Base-by-base conservation (phyloP, 2,888 invertebrate genomes). In the Drepanosiphum platanoidis region DNA sequence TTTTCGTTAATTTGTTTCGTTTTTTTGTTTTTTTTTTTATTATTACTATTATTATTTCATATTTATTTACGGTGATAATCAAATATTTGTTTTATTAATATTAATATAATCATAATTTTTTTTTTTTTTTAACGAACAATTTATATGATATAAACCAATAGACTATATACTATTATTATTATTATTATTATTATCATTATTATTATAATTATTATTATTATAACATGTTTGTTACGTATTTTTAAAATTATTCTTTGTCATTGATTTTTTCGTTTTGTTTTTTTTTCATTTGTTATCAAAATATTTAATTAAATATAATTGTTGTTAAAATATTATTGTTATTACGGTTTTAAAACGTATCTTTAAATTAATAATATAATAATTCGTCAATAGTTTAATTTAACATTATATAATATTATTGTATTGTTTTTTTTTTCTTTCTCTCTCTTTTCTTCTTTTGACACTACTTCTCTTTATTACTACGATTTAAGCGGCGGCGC, bases 271-370 rank as follows among this genome's bases (percentile, higher is more conserved):
- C 80, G 74, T 83, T 83, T 80, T 34, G 34, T 72, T 84, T 71
- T 84, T 75, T 84, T 84, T 83, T 83, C 52, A 77, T 84, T 84
- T 84, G 84, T 84, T 84, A 84, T 77, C 84, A 75, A 84, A 84
- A 75, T 84, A 84, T 84, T 84, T 77, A 84, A 84, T 77, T 84
- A 77, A 84, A 34, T 84, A 77, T 84, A 84, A 84, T 84, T 84
- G 77, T 84, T 84, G 84, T 84, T 84, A 77, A 77, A 70, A 46
- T 84, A 84, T 74, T 83, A 81, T 84, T 84, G 84, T 84, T 84
- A 84, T 77, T 75, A 84, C 77, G 30, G 68, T 77, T 84, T 64
- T 42, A 83, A 72, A 72, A 74, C 83, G 30, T 83, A 83, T 83
- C 83, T 64, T 84, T 82, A 74, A 77, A 84, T 84, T 68, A 84